These are phyloP conservation scores for Oryzias dopingdopingensis DNA, from an alignment of 2,797 vertebrate genomes.

Conservation along the genomic window DNA sequence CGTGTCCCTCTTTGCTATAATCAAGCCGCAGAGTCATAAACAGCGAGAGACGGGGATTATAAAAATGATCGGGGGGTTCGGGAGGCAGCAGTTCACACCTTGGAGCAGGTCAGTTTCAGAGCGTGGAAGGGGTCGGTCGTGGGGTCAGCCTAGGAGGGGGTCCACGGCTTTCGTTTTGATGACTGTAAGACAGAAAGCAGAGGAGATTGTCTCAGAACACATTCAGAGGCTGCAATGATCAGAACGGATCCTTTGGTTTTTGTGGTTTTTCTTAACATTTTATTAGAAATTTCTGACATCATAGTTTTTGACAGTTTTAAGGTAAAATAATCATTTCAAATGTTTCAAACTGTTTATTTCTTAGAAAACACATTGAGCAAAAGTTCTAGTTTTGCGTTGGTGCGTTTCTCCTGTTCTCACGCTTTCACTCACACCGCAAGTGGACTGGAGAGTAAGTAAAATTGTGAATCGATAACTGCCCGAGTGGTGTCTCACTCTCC, in stretches of 20 bases:
- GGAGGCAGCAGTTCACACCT: slow-evolving; percentile 69
- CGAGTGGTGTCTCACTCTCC: slow-evolving; percentile 35
- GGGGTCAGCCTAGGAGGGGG: slow-evolving; percentile 54
- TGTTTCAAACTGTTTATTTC: not conserved
- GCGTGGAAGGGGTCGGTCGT: slow-evolving; percentile 37
- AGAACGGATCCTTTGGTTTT: no score
- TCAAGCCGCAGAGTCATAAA: slow-evolving; percentile 77
- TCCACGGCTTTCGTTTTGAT: slow-evolving; percentile 59
- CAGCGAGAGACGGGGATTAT: slow-evolving; percentile 49
- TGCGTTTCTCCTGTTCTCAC: slow-evolving; percentile 5
- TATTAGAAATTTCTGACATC: no score
- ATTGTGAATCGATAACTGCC: slow-evolving; percentile 50
- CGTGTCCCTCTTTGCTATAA: slow-evolving; percentile 53
- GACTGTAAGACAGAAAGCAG: slow-evolving; percentile 55
- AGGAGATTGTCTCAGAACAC: slow-evolving; percentile 23
- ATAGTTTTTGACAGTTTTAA: not conserved
- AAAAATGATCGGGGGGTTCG: slow-evolving; percentile 61
- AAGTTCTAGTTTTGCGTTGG: not conserved
- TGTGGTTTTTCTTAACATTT: not conserved
- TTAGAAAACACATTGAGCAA: not conserved
- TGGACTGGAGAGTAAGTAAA: slow-evolving; percentile 54
- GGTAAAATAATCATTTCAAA: not conserved
- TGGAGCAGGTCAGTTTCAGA: slow-evolving; percentile 50
- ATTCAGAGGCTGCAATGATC: slow-evolving; percentile 1
- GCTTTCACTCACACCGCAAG: slow-evolving; percentile 27